Percentiles rank a stretch among this genome's conserved stretches.
These are phyloP conservation scores for Pegoplata infirma DNA, from an alignment of 2,888 invertebrate genomes.

Conservation along the genomic window DNA sequence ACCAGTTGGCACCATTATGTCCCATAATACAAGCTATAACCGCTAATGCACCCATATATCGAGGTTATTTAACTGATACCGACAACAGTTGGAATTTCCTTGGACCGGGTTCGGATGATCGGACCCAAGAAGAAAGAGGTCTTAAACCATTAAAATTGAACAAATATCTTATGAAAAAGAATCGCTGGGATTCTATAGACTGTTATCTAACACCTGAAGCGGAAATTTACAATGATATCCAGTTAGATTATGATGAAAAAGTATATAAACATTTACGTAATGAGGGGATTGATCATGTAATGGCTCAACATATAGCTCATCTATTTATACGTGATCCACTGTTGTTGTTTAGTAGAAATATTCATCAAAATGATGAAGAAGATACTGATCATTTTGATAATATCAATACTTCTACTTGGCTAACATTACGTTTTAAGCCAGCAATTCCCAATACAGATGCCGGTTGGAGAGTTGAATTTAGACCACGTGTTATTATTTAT, in stretches of 20 bases:
- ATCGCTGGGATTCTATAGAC: conserved; percentile 98
- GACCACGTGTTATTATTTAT: conserved; percentile 97
- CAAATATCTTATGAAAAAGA: conserved; percentile 93
- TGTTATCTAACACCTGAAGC: conserved; percentile 95
- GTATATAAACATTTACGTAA: conserved; percentile 90
- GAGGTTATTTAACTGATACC: conserved; percentile 95
- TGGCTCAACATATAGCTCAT: conserved; percentile 98
- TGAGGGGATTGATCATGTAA: conserved; percentile 93
- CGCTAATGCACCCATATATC: conserved; percentile 96
- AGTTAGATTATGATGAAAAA: conserved; percentile 89
- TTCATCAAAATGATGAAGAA: conserved; percentile 93
- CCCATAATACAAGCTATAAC: conserved; percentile 98
- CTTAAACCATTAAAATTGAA: conserved; percentile 84
- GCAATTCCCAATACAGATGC: conserved; percentile 97
- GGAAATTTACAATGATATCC: conserved; percentile 95
- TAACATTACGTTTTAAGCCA: conserved; percentile 99
- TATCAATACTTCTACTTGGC: conserved; percentile 99
- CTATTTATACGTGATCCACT: conserved; percentile 98
- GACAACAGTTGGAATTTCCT: conserved; percentile 99
- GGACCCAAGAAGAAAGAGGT: conserved; percentile 95
- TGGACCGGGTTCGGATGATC: conserved; percentile 95
- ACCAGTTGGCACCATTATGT: conserved; percentile 97
- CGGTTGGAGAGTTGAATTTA: conserved; percentile 99
- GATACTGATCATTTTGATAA: conserved; percentile 99
- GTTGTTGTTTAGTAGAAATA: conserved; percentile 95